Conservation (phyloP, 2,113 vertebrate species). For the Crotalus horridus region DNA sequence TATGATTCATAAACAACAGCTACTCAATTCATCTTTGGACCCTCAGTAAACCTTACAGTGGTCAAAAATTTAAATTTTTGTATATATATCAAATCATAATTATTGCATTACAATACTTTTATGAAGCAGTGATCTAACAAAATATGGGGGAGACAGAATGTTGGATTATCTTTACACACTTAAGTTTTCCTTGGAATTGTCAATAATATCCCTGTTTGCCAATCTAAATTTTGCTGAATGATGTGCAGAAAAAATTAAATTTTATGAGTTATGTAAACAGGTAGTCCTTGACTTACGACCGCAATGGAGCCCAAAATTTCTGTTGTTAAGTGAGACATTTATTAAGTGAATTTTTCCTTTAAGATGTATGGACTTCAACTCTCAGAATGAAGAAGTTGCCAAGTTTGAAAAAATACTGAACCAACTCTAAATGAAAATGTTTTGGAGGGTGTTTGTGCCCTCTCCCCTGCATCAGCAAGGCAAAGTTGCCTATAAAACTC, state of each 20-base stretch:
- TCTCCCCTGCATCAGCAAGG: too few species aligned
- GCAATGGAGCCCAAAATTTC: not conserved
- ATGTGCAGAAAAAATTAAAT: not conserved
- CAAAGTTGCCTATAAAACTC: too few species aligned
- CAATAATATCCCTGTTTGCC: not conserved
- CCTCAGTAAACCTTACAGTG: not conserved
- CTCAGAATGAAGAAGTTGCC: too few species aligned
- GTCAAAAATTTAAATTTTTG: not conserved
- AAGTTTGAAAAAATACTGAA: too few species aligned
- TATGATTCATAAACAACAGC: not conserved
- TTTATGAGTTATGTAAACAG: not conserved
- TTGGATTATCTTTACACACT: not conserved
- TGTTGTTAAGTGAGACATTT: not conserved
- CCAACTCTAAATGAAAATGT: too few species aligned
- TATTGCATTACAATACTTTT: not conserved
- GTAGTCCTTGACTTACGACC: not conserved
- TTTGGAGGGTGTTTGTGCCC: too few species aligned
- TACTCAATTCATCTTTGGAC: not conserved
- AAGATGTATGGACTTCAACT: too few species aligned
- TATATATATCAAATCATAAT: not conserved
- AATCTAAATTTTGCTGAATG: not conserved
- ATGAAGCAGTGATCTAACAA: not conserved
- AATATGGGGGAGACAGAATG: not conserved
- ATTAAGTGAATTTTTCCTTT: not conserved
- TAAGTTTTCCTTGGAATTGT: not conserved